A percentile compares a stretch with the other conserved stretches of the same genome.
phyloP scores from a whole-genome alignment of 2,888 invertebrate species.

The Uloborus plumipes region DNA sequence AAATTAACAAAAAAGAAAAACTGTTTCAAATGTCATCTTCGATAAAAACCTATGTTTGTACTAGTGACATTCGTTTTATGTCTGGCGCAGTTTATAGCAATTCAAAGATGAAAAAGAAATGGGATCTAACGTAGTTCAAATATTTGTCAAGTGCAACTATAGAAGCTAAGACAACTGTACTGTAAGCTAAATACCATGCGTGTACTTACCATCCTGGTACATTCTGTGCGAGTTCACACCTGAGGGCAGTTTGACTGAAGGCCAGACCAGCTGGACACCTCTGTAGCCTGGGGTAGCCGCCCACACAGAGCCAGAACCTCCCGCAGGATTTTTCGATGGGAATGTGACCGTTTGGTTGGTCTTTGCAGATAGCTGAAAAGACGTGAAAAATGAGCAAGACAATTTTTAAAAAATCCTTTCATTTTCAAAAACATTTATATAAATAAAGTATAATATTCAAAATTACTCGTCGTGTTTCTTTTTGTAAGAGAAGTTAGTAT shows the following conservation, averaged over 20 bases:
- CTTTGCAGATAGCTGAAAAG: slow-evolving; percentile 85
- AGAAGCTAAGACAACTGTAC: too few species aligned
- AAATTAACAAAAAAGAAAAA: too few species aligned
- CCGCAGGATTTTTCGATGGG: slow-evolving; percentile 94
- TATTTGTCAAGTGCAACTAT: too few species aligned
- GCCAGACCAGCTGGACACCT: slow-evolving; percentile 75
- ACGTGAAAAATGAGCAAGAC: neutral
- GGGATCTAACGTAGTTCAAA: too few species aligned
- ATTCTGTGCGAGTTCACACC: slow-evolving; percentile 59
- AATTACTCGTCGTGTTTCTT: too few species aligned
- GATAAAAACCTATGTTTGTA: too few species aligned
- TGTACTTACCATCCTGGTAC: slow-evolving; percentile 64
- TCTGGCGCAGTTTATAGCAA: too few species aligned
- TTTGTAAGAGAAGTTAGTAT: too few species aligned
- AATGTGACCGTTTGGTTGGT: slow-evolving; percentile 91
- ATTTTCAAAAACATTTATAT: neutral
- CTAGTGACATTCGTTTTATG: too few species aligned
- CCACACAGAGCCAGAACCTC: slow-evolving; percentile 94
- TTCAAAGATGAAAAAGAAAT: too few species aligned
- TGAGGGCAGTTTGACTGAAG: slow-evolving; percentile 49
- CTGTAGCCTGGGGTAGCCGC: slow-evolving; percentile 90
- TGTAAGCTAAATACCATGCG: too few species aligned
- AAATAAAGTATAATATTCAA: neutral
- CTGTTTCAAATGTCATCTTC: too few species aligned
- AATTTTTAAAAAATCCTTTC: neutral